Evolutionary conservation across 2,888 invertebrate genomes (phyloP).

Genomic region (Drosophila villosipedis): DNA sequence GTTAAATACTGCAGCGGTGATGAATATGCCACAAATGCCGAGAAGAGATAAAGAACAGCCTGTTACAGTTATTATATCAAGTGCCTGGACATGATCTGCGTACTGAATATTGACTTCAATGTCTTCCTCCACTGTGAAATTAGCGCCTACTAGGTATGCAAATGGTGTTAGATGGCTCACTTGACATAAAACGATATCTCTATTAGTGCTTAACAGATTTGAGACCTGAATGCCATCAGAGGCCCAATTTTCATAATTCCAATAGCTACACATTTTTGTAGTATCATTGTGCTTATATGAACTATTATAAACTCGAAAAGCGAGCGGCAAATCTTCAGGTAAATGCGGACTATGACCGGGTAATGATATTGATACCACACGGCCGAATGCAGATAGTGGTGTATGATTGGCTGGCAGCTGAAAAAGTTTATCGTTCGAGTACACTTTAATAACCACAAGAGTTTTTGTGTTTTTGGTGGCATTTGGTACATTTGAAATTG

Average conservation of each 20-base stretch:
- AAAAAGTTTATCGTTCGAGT: constrained; percentile 87
- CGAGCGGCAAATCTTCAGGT: constrained; percentile 86
- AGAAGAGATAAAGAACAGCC: constrained; percentile 87
- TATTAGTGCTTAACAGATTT: constrained; percentile 76
- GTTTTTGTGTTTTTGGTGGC: constrained; percentile 73
- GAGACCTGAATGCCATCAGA: constrained; percentile 86
- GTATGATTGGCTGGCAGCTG: constrained; percentile 85
- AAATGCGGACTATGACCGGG: constrained; percentile 87
- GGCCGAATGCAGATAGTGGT: constrained; percentile 82
- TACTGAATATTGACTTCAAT: constrained; percentile 23
- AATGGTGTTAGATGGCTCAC: constrained; percentile 88
- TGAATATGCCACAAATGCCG: constrained; percentile 87
- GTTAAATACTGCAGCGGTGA: constrained; percentile 87
- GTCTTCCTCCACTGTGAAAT: constrained; percentile 46
- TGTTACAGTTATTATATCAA: constrained; percentile 87
- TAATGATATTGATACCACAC: constrained; percentile 87
- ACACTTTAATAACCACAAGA: constrained; percentile 86
- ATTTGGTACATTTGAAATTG: constrained; percentile 55
- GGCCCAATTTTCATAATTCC: constrained; percentile 88
- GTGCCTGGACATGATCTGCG: constrained; percentile 69
- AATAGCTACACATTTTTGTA: constrained; percentile 86
- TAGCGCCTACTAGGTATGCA: constrained; percentile 86
- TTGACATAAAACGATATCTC: constrained; percentile 85
- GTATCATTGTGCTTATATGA: neutral
- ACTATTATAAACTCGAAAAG: constrained; percentile 66